A percentile compares a stretch with the other conserved stretches of the same genome.
phyloP scores from a whole-genome alignment of 2,113 vertebrate genomes.

The Cervus canadensis region DNA sequence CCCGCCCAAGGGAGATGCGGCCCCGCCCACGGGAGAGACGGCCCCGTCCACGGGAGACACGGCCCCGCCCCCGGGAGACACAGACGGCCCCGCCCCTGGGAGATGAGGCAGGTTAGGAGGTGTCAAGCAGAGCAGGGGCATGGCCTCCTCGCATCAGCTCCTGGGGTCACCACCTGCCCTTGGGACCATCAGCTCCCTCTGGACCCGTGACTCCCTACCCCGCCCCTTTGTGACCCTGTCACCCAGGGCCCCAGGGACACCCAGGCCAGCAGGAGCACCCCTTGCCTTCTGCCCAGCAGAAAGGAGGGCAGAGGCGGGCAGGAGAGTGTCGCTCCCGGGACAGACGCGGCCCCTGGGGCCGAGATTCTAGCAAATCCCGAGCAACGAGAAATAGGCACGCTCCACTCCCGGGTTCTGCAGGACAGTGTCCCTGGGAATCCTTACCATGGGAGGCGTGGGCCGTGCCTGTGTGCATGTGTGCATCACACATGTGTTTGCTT shows the following conservation, averaged over 20 bases:
- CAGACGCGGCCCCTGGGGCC: not conserved
- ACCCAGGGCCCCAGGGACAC: not conserved
- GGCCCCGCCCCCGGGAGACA: too few relatives aligned
- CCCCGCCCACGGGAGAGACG: too few relatives aligned
- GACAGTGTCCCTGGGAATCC: not conserved
- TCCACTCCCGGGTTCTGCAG: not conserved
- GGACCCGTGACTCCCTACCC: not conserved
- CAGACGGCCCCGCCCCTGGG: too few relatives aligned
- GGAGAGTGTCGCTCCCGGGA: not conserved
- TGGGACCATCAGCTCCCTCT: not conserved
- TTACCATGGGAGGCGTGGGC: not conserved
- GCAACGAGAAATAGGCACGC: not conserved
- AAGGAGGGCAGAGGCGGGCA: not conserved
- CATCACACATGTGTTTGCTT: not conserved
- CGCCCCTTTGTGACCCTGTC: not conserved
- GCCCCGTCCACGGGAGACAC: too few relatives aligned
- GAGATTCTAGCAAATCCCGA: not conserved
- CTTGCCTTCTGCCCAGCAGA: not conserved
- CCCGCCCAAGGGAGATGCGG: too few relatives aligned
- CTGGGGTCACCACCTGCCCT: accelerated
- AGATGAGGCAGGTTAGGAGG: not conserved
- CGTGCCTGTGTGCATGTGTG: not conserved
- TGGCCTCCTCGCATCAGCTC: not conserved
- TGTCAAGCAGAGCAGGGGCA: accelerated
- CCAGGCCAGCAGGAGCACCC: not conserved